phyloP scores from a whole-genome alignment of 2,797 vertebrate species.

The Arnoldichthys spilopterus region DNA sequence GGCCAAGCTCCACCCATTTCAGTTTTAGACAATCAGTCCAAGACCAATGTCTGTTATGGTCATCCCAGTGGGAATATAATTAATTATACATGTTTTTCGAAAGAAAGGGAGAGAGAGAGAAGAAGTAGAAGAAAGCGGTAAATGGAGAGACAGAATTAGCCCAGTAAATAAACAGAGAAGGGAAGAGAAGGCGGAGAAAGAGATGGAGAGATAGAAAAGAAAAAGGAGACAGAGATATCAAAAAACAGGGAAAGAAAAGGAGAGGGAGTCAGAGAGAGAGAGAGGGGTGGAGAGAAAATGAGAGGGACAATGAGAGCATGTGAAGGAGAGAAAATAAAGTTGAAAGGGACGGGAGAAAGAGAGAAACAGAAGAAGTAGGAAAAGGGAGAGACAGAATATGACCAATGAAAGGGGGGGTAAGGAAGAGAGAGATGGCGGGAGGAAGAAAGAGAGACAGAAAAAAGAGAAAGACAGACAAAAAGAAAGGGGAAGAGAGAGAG shows the following conservation, averaged over 20 bases:
- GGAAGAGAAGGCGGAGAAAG: not conserved
- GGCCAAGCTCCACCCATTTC: not conserved
- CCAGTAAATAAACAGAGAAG: not conserved
- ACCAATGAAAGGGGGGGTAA: not conserved
- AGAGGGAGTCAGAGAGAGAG: not conserved
- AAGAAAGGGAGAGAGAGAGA: not conserved
- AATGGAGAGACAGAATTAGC: not conserved
- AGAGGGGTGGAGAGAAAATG: not conserved
- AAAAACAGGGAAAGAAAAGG: not conserved
- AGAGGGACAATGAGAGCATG: not conserved
- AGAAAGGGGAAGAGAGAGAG: not conserved
- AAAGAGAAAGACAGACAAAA: not conserved
- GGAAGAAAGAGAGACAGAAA: not conserved
- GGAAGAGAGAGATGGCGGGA: not conserved
- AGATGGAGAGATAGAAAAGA: not conserved
- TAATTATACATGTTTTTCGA: slow-evolving; percentile 37
- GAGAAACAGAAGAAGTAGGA: not conserved
- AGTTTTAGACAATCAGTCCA: slow-evolving; percentile 1
- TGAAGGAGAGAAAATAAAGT: not conserved
- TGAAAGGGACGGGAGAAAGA: not conserved
- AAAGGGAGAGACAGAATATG: not conserved
- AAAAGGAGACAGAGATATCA: not conserved
- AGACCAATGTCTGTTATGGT: not conserved
- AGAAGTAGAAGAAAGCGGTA: not conserved
- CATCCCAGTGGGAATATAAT: not conserved